A percentile compares a stretch with the other conserved stretches of the same genome.
phyloP scores from a whole-genome alignment of 2,888 invertebrate genomes.

The Acleris cristana region DNA sequence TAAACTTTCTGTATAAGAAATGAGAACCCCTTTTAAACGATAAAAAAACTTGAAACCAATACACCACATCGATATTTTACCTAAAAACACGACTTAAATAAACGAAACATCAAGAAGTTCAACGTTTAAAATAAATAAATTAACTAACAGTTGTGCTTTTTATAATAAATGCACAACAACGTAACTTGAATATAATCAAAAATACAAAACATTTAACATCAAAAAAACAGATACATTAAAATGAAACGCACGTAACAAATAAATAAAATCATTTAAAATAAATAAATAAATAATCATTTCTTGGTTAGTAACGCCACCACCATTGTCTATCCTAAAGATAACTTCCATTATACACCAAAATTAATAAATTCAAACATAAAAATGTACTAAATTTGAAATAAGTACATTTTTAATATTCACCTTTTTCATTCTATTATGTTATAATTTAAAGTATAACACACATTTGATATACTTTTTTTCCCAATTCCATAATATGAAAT shows the following conservation, averaged over 20 bases:
- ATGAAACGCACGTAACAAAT: slow-evolving; percentile 19
- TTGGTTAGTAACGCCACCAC: slow-evolving; percentile 37
- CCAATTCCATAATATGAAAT: too few relatives aligned
- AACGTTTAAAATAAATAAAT: slow-evolving; percentile 34
- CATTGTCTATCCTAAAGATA: slow-evolving; percentile 11
- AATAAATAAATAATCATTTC: slow-evolving; percentile 13
- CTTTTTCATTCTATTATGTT: too few relatives aligned
- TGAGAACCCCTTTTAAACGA: background rate
- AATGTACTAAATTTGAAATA: background rate
- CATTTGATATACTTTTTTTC: too few relatives aligned
- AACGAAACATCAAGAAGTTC: slow-evolving; percentile 29
- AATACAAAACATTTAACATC: slow-evolving; percentile 12
- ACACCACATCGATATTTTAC: background rate
- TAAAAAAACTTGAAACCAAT: background rate
- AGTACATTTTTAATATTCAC: too few relatives aligned
- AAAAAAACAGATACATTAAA: slow-evolving; percentile 12
- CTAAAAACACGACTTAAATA: slow-evolving; percentile 12
- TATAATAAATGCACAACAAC: slow-evolving; percentile 20
- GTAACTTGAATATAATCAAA: background rate
- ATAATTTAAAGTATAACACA: too few relatives aligned
- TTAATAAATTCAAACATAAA: background rate
- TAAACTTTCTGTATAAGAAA: slow-evolving; percentile 7
- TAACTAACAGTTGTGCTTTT: background rate
- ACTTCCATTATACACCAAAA: background rate
- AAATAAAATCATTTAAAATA: slow-evolving; percentile 24